Base-by-base conservation (phyloP, 2,113 vertebrate genomes). In the Nerophis lumbriciformis region DNA sequence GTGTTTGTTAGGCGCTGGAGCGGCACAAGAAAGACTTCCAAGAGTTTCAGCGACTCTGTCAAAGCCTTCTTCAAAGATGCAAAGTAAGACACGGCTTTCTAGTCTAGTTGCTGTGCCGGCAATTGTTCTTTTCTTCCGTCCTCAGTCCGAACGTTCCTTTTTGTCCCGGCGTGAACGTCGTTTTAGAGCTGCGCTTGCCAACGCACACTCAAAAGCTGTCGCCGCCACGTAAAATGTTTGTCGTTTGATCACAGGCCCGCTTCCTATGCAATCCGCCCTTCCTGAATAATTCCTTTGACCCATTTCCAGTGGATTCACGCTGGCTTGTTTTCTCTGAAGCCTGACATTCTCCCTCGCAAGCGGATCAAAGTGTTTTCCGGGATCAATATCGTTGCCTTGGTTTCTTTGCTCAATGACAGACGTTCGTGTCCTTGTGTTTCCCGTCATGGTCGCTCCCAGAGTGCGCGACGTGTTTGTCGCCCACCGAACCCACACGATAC, bases 401-500 rank as follows among this genome's bases (percentile, higher is more conserved):
- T 81, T 77, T 59, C 59, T 65, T 65, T 52, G 50, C 69, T 11
- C 13, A 55, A 5, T 80, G 84, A 80, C 61, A 82, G 80, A 85
- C 77, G 53, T 3, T 14, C 52, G 69, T 76, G 72, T 75, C 69
- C 74, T 67, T 74, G 74, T 78, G 62, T 85, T 65, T 28, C 83
- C 58, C 78, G 75, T 77, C 75, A 72, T 36, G 59, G 14, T 79
- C 85, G 59, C 76, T 89, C 75, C 49, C 91, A 97, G 95, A 91
- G 93, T 91, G 89, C 94, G 95, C 91, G 95, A 94, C 75, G 95
- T 98, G 87, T 97, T 96, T 86, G 76, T 94, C 92, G 94, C 92
- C 90, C 95, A 98, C 92, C 95, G 98, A 93, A 98, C 94, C 93
- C 97, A 96, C 93, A 94, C 95, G 93, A 98, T 97, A 91, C 94